These are phyloP conservation scores for Apostichopus californicus DNA, from an alignment of 35 echinoderm and acorn worm genomes.

Conservation along the genomic window DNA sequence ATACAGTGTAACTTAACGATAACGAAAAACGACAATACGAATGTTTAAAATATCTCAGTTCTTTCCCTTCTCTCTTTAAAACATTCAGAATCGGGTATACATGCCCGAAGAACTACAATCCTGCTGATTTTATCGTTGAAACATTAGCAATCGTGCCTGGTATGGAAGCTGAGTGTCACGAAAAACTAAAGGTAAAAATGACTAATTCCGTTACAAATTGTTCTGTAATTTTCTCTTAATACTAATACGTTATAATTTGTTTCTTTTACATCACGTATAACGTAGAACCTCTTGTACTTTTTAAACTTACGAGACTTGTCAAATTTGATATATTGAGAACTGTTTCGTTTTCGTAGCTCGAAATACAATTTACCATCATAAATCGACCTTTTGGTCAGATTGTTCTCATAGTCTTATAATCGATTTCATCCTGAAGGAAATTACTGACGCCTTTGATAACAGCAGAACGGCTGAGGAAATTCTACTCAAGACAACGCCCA, in stretches of 20 bases:
- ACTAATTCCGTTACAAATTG: no score
- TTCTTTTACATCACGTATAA: not conserved
- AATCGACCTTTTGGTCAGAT: not conserved
- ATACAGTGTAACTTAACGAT: no score
- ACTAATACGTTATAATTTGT: no score
- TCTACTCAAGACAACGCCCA: not conserved
- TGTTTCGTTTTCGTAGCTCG: no score
- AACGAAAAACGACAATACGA: no score
- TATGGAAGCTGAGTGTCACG: slow-evolving; percentile 57
- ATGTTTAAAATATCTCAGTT: no score
- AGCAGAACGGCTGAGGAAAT: slow-evolving; percentile 20
- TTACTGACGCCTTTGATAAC: slow-evolving; percentile 49
- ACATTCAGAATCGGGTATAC: slow-evolving; percentile 60
- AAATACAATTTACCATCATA: no score
- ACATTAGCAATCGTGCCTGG: slow-evolving; percentile 74
- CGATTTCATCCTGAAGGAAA: slow-evolving; percentile 17
- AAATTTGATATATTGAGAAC: no score
- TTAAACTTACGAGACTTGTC: not conserved
- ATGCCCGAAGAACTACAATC: slow-evolving; percentile 80
- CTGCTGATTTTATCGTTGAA: slow-evolving; percentile 87
- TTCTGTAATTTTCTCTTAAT: no score
- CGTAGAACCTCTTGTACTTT: not conserved
- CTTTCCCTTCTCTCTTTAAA: not conserved
- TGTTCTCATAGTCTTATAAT: not conserved
- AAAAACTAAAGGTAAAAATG: slow-evolving; percentile 59